Conservation (phyloP, 2,797 vertebrate species). For the Squalus acanthias region DNA sequence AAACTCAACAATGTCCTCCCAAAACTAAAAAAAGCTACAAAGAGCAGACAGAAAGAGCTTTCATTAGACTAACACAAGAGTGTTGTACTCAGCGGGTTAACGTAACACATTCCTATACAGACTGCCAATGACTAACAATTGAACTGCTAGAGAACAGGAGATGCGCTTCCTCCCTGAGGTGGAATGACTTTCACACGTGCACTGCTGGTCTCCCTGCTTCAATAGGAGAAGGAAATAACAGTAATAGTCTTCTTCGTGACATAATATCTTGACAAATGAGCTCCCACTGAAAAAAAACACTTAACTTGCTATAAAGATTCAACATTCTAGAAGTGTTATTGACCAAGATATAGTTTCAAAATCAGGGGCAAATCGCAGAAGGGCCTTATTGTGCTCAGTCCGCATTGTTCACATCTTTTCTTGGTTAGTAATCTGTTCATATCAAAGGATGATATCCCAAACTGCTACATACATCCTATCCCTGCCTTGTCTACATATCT, state of each 20-base stretch:
- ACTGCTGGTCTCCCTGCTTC: not conserved
- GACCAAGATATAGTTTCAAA: slow-evolving; percentile 22
- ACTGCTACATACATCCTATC: not conserved
- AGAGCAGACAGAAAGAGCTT: not conserved
- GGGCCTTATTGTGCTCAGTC: not conserved
- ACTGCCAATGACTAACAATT: not conserved
- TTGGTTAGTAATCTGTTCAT: not conserved
- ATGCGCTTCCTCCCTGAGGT: not conserved
- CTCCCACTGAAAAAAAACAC: slow-evolving; percentile 28
- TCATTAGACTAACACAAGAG: not conserved
- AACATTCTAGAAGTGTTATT: slow-evolving; percentile 5
- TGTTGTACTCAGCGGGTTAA: not conserved
- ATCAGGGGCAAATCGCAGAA: not conserved
- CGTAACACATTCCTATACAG: not conserved
- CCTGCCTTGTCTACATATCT: not conserved
- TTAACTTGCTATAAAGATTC: slow-evolving; percentile 24
- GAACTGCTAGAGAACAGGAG: not conserved
- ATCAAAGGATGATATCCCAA: slow-evolving; percentile 22
- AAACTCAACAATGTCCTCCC: not conserved
- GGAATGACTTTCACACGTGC: slow-evolving; percentile 27
- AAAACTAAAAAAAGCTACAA: not conserved
- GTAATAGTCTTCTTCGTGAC: not conserved
- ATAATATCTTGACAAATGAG: slow-evolving; percentile 30
- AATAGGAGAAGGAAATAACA: not conserved
- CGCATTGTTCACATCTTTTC: not conserved